Base-by-base conservation (phyloP, 1,140 invertebrate species). In the Pararge aegeria region DNA sequence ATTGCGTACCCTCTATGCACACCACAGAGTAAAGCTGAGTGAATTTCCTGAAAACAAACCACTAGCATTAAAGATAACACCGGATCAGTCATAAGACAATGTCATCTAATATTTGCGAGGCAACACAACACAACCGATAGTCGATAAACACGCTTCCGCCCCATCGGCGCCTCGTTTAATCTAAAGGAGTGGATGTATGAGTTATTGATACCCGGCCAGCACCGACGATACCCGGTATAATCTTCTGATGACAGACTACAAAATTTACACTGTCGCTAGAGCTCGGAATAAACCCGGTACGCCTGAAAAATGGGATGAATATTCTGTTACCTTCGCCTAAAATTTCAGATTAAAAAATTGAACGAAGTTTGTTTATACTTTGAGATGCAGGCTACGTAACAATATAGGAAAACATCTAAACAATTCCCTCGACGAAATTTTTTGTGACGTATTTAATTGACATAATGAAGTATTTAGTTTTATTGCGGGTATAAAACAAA, bases 141-240 rank as follows among this genome's bases (percentile, higher is more conserved):
- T 51, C 15, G 49, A 34, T 27, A 44, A 55, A 44, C 40, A 55
- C 13, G 38, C 52, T 44, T 55, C 52, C 52, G 52, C 24, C 52
- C 52, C 37, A 44, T 42, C 52, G 52, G 52, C 52, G 52, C 52
- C 52, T 18, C 52, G 20, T 55, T 55, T 55, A 42, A 55, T 55
- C 52, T 55, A 16, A 44, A 55, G 44, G 44, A 46, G 44, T 46
- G 44, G 18, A 44, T 55, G 7, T 38, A 15, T 30, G 21, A 51
- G 29, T 51, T 51, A 34, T 51, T 51, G 54, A 40, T 56, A 20
- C 46, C 21, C 18, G 30, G n/a, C 12, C 18, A 18, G 7, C 18
- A 18, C 30, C 30, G 27, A 27, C 48, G 16, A 51, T 51, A 34
- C 49, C 20, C 44, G 38, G 30, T 18, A 10, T 46, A 46, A 46